A percentile compares a stretch with the other conserved stretches of the same genome.
Evolutionary conservation across 30 jellyfish, hydroid and myxozoan genomes (phyloP).

Genomic region (Hydra vulgaris): DNA sequence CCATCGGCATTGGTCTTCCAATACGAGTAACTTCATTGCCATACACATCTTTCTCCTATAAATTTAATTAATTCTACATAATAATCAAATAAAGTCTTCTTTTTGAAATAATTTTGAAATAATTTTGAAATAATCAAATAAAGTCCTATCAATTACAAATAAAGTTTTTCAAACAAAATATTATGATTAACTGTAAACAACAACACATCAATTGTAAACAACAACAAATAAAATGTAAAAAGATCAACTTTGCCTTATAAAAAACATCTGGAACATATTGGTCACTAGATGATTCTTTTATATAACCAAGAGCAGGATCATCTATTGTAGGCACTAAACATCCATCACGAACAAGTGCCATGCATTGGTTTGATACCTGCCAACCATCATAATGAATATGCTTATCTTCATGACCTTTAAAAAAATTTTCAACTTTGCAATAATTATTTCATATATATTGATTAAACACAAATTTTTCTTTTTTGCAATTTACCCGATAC

Average conservation of each 20-base stretch:
- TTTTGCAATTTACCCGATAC: constrained; percentile 60
- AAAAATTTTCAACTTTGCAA: no score
- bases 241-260: constrained; percentile 82
- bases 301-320: constrained; percentile 93
- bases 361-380: constrained; percentile 99
- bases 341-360: constrained; percentile 96
- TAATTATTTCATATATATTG: background rate
- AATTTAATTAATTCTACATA: background rate
- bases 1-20: constrained; percentile 99
- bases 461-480: background rate
- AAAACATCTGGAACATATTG: constrained; percentile 98
- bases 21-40: constrained; percentile 77
- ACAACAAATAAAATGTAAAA: no score
- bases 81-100: no score
- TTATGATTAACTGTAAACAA: no score
- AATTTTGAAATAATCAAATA: no score
- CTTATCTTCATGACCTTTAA: constrained; percentile 78
- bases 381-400: constrained; percentile 99
- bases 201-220: no score
- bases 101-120: no score
- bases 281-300: constrained; percentile 85
- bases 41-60: constrained; percentile 80
- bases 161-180: no score
- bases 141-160: no score
- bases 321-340: constrained; percentile 98